Conservation (phyloP, 2,113 vertebrate genomes). For the Myotis brandtii region DNA sequence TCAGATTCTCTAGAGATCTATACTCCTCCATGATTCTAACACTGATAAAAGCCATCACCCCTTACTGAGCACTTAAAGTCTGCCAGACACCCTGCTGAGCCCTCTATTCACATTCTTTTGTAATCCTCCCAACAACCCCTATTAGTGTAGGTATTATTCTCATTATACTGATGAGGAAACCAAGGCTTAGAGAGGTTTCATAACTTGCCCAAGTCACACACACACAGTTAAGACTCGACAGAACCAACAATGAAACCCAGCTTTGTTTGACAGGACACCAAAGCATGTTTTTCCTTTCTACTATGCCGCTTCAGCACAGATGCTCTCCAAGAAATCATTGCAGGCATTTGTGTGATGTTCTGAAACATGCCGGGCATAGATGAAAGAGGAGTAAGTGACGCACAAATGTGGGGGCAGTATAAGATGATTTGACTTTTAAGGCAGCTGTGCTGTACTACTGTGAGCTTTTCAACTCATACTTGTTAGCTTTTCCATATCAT, state of each 20-base stretch:
- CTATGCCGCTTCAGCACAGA: neutral
- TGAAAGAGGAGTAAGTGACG: neutral
- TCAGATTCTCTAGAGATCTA: neutral
- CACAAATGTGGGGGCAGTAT: neutral
- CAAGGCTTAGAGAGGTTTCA: neutral
- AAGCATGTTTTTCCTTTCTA: neutral
- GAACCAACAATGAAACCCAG: neutral
- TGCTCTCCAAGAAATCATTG: neutral
- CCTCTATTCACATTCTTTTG: neutral
- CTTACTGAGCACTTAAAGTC: neutral
- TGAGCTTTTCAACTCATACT: conserved; percentile 73
- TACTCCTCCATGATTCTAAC: neutral
- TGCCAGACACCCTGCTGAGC: neutral
- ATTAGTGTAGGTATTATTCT: neutral
- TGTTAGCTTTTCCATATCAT: conserved; percentile 57
- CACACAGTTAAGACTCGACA: neutral
- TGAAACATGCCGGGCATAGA: neutral
- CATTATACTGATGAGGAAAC: neutral
- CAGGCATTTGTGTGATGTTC: neutral
- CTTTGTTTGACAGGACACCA: neutral
- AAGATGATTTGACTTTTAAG: neutral
- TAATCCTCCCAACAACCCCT: neutral
- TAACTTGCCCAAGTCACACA: neutral
- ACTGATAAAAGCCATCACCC: neutral
- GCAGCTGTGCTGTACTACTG: neutral